phyloP scores from a whole-genome alignment of 2,888 invertebrate species.

The Nephrotoma appendiculata region DNA sequence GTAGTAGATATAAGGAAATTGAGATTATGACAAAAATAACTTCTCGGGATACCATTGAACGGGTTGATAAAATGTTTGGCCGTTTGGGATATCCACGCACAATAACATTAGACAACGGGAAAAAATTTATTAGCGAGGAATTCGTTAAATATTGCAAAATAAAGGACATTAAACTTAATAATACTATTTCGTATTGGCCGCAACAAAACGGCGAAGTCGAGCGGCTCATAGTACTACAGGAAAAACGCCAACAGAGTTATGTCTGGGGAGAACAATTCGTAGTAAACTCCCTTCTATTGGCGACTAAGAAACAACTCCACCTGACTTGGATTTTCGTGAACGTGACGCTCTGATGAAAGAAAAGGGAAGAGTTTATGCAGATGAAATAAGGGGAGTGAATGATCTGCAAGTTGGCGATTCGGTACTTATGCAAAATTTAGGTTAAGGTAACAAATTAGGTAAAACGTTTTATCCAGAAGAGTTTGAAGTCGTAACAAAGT shows the following conservation, averaged over 20 bases:
- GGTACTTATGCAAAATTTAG: neutral
- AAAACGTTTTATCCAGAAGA: too few relatives aligned
- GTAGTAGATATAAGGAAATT: neutral
- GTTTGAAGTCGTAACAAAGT: too few relatives aligned
- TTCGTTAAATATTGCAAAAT: slow-evolving; percentile 12
- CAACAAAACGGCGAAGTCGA: slow-evolving; percentile 20
- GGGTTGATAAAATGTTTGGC: neutral
- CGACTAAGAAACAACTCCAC: too few relatives aligned
- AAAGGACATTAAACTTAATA: slow-evolving; percentile 13
- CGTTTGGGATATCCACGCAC: neutral
- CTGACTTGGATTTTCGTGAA: neutral
- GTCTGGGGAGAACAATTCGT: neutral
- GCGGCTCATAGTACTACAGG: slow-evolving; percentile 3
- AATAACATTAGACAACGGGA: neutral
- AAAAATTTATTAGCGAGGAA: slow-evolving; percentile 14
- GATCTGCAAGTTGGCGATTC: neutral
- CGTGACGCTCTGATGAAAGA: neutral
- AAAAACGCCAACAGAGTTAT: neutral
- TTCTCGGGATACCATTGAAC: neutral
- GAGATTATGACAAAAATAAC: neutral
- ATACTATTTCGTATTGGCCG: slow-evolving; percentile 16
- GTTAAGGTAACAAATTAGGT: too few relatives aligned
- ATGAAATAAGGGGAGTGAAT: neutral
- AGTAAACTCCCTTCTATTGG: neutral
- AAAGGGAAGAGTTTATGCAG: neutral